Evolutionary conservation across 2,888 invertebrate genomes (phyloP).

Genomic region (Pandemis cinnamomeana): DNA sequence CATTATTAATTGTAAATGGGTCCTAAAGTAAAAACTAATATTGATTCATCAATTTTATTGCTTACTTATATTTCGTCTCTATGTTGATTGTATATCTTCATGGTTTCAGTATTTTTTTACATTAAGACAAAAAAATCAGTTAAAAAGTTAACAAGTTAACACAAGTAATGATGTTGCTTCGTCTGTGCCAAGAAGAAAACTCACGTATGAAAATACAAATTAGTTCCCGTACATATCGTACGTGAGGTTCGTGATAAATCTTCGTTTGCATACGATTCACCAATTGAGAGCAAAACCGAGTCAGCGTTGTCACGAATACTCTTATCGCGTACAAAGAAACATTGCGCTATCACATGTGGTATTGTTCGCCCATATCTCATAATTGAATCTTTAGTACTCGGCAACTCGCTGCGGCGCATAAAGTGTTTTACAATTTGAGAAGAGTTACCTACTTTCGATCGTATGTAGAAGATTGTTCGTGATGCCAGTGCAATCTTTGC

Average conservation of each 20-base stretch:
- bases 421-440: conserved; percentile 31
- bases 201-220: conserved; percentile 16
- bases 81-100: not conserved
- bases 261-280: conserved; percentile 46
- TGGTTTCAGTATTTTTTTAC: too few relatives aligned
- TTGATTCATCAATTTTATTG: not conserved
- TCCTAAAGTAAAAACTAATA: not conserved
- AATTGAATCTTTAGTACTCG: conserved; percentile 75
- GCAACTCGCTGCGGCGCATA: conserved; percentile 55
- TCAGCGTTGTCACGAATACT: conserved; percentile 61
- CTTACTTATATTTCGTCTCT: not conserved
- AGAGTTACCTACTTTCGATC: conserved; percentile 37
- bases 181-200: not conserved
- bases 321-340: conserved; percentile 69
- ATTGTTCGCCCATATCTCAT: conserved; percentile 75
- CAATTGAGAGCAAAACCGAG: conserved; percentile 61
- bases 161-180: not conserved
- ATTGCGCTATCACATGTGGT: conserved; percentile 67
- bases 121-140: not conserved
- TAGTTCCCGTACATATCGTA: conserved; percentile 28
- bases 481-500: conserved; percentile 30
- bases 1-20: not conserved
- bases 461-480: conserved; percentile 17
- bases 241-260: conserved; percentile 38
- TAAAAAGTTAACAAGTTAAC: not conserved